Conservation (phyloP, 2,888 invertebrate genomes). For the Cotesia congregata region DNA sequence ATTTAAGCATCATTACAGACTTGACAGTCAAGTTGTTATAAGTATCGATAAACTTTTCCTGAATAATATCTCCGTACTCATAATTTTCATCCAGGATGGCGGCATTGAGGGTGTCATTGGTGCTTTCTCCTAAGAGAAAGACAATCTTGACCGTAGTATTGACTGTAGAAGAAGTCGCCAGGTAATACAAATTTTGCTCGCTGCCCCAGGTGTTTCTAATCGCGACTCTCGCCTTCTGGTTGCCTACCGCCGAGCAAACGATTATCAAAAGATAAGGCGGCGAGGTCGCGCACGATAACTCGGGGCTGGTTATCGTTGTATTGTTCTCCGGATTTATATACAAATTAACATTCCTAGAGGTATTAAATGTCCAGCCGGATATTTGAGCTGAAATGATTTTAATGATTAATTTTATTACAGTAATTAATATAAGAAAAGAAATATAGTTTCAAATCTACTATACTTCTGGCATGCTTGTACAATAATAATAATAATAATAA, state of each 20-base stretch:
- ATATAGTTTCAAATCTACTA: constrained; percentile 1
- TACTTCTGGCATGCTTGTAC: background rate
- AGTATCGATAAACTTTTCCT: constrained; percentile 86
- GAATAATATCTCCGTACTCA: constrained; percentile 82
- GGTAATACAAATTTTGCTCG: constrained; percentile 67
- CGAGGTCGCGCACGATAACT: constrained; percentile 72
- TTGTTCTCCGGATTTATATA: constrained; percentile 81
- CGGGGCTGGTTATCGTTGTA: constrained; percentile 78
- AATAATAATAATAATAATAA: too few species aligned
- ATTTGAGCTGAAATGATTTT: constrained; percentile 62
- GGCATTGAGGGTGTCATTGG: constrained; percentile 74
- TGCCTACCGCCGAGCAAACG: constrained; percentile 81
- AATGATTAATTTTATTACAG: too few species aligned
- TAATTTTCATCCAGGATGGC: constrained; percentile 78
- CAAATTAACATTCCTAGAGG: constrained; percentile 79
- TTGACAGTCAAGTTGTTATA: constrained; percentile 91
- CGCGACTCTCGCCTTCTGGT: constrained; percentile 77
- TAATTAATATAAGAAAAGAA: background rate
- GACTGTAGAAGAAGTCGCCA: background rate
- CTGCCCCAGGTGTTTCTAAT: constrained; percentile 83
- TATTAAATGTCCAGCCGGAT: constrained; percentile 82
- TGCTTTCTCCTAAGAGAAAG: constrained; percentile 76
- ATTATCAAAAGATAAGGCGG: constrained; percentile 78
- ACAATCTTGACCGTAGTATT: constrained; percentile 67
- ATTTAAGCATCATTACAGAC: constrained; percentile 87